These are phyloP conservation scores for Girardinus metallicus DNA, from an alignment of 2,797 vertebrate genomes.

Conservation along the genomic window DNA sequence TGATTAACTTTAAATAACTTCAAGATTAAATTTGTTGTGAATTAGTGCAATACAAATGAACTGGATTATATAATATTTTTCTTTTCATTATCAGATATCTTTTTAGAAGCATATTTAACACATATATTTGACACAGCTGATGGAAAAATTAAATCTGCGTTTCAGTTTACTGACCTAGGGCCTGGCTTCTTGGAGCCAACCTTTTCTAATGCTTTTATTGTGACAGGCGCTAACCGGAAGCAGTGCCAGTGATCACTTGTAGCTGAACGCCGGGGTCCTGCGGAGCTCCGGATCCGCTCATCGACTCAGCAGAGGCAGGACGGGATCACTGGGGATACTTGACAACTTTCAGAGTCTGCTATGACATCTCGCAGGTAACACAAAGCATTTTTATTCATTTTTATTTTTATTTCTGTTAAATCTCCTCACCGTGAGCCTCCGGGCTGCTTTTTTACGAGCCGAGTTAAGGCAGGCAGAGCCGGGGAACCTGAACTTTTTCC, in stretches of 20 bases:
- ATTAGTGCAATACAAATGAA: too few relatives aligned
- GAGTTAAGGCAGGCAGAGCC: constrained; percentile 7
- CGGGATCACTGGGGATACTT: constrained; percentile 60
- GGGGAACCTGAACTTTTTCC: constrained; percentile 59
- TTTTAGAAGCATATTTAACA: not conserved
- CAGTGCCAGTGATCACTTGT: not conserved
- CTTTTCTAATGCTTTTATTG: constrained; percentile 41
- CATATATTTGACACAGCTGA: not conserved
- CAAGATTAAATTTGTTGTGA: too few relatives aligned
- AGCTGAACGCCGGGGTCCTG: constrained; percentile 11
- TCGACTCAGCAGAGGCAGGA: constrained; percentile 39
- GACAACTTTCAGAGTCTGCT: constrained; percentile 72
- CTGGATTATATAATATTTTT: not conserved
- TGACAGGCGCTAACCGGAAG: constrained; percentile 62
- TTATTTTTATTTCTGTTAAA: not conserved
- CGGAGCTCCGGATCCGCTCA: constrained; percentile 31
- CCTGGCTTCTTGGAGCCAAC: not conserved
- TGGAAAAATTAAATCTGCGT: not conserved
- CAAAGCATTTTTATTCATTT: not conserved
- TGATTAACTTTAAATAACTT: too few relatives aligned
- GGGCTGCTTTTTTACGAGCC: constrained; percentile 9
- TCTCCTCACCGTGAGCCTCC: not conserved
- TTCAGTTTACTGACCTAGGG: not conserved
- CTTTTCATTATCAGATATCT: not conserved
- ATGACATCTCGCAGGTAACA: constrained; percentile 90